Evolutionary conservation across 2,113 vertebrate species (phyloP).

Genomic region (Corythaixoides concolor): DNA sequence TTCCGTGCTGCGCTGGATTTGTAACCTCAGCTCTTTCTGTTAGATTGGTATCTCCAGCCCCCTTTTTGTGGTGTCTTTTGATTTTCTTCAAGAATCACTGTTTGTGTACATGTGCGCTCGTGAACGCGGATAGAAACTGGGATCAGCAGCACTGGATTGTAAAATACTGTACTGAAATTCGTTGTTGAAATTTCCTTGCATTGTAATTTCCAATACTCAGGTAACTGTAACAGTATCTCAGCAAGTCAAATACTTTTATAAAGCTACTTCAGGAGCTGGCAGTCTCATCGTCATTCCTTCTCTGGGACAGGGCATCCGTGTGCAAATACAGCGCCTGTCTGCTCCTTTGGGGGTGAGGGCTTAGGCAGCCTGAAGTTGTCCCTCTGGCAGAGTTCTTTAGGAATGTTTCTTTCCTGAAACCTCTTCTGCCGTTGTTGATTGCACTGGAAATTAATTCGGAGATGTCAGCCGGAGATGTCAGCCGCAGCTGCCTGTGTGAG

Average conservation of each 20-base stretch:
- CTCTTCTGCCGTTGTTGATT: too few species aligned
- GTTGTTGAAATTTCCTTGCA: constrained; percentile 67
- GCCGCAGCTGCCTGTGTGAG: neutral
- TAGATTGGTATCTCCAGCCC: constrained; percentile 74
- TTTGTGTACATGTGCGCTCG: constrained; percentile 66
- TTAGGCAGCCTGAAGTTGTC: neutral
- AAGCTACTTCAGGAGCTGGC: constrained; percentile 62
- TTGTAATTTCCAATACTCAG: constrained; percentile 76
- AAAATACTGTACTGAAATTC: constrained; percentile 69
- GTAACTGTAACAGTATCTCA: constrained; percentile 72
- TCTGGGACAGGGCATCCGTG: neutral
- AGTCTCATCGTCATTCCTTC: neutral
- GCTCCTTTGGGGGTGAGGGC: neutral
- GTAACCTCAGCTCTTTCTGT: neutral
- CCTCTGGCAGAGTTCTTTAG: neutral
- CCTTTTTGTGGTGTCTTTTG: constrained; percentile 13
- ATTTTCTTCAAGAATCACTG: constrained; percentile 38
- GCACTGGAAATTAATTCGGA: neutral
- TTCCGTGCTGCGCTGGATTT: constrained; percentile 5
- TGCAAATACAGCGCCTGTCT: constrained; percentile 1
- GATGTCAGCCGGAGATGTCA: too few species aligned
- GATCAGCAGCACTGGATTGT: constrained; percentile 74
- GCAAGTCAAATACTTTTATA: constrained; percentile 75
- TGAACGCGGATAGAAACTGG: constrained; percentile 43
- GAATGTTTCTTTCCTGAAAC: neutral